Evolutionary conservation across 2,888 invertebrate species (phyloP).

Genomic region (Orthonevra nobilis): DNA sequence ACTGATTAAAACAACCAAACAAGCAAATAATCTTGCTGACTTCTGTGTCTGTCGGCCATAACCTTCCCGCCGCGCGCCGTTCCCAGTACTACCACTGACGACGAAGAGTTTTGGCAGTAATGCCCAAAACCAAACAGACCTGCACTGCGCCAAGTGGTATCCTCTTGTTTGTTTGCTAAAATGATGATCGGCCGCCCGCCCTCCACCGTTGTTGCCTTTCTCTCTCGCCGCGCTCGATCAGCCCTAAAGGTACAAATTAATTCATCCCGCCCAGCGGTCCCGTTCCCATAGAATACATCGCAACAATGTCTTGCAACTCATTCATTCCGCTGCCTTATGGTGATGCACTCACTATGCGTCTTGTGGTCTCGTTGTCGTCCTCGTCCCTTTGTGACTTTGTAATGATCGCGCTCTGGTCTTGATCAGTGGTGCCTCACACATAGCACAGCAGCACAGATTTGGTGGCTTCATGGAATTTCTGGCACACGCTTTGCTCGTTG

Average conservation of each 20-base stretch:
- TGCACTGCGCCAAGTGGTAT: constrained; percentile 40
- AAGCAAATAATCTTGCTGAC: constrained; percentile 58
- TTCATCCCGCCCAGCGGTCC: constrained; percentile 25
- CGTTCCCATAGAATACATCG: constrained; percentile 1
- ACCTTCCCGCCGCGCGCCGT: constrained; percentile 47
- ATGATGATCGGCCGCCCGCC: constrained; percentile 49
- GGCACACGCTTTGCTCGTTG: constrained; percentile 60
- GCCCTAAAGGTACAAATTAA: constrained; percentile 52
- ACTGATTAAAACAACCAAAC: constrained; percentile 70
- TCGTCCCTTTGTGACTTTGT: constrained; percentile 33
- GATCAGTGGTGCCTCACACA: background rate
- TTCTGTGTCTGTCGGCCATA: constrained; percentile 52
- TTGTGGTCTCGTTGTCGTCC: background rate
- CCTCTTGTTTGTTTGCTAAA: constrained; percentile 67
- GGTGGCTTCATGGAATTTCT: constrained; percentile 63
- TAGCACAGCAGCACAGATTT: constrained; percentile 18
- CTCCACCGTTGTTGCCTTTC: background rate
- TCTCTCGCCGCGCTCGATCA: constrained; percentile 36
- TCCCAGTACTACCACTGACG: constrained; percentile 38
- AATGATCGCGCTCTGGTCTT: constrained; percentile 42
- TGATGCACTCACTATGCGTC: background rate
- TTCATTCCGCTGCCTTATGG: constrained; percentile 45
- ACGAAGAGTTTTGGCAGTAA: constrained; percentile 58
- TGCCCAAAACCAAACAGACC: constrained; percentile 49
- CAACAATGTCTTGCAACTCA: constrained; percentile 51